Evolutionary conservation across 2,888 invertebrate species (phyloP), one percentile per base, ranked within the genome.

Genomic region (Leptinotarsa peninsularis): DNA sequence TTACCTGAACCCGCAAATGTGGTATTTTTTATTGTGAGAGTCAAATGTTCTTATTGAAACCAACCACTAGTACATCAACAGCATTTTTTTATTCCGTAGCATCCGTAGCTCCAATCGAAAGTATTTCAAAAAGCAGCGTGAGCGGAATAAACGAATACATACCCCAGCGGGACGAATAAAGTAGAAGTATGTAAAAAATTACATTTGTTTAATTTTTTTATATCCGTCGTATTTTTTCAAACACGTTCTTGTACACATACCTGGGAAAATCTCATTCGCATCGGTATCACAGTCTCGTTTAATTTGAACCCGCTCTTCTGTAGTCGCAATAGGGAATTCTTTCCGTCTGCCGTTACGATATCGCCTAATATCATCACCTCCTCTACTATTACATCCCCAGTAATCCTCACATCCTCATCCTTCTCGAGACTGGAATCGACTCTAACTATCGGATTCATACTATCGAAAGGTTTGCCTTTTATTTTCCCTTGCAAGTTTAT

Each of bases 351-450:
- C 14, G 78, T 83, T 21, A 82, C 76, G 2, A 90, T 78, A 81
- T 90, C 87, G 0, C 76, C 67, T 15, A 86, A 84, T 63, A 80
- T 82, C 14, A 91, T 67, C 13, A 84, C 50, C n/a, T 88, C 81
- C 27, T 88, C 87, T 15, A 92, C 87, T 1, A 84, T 87, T 0
- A 90, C 89, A 76, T 90, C 87, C 2, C 90, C 90, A 13, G 85
- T 86, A 23, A 92, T 89, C 0, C 73, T 79, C 58, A 86, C 83
- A 84, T 89, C 88, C 1, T 89, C 90, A 3, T 83, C 78, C 4
- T 92, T 76, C 4, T 83, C 83, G 4, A 91, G 75, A 17, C 89
- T 82, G 10, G 89, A 85, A 50, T 88, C 83, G 18, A 91, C 87
- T 7, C 87, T 84, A 66, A 87, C 88, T 4, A 90, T 83, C 4